Percentiles rank a stretch among this genome's conserved stretches.
phyloP scores from a whole-genome alignment of 2,113 vertebrate species.

The Pelvicachromis taeniatus region DNA sequence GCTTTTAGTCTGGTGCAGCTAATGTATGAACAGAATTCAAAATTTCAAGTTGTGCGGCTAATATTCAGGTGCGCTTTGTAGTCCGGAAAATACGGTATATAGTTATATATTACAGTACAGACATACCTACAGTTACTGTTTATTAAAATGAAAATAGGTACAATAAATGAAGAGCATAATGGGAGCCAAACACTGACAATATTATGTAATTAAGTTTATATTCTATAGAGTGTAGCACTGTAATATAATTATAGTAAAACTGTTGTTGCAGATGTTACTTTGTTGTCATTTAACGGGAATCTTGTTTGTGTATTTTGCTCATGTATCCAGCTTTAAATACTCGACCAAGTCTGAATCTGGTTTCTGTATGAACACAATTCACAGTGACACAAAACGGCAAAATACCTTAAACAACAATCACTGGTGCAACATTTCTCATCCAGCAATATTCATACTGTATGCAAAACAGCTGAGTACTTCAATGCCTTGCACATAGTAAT shows the following conservation, averaged over 20 bases:
- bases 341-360: not conserved
- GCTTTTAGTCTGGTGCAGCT: too few relatives aligned
- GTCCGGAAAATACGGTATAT: too few relatives aligned
- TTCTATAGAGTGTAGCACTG: not conserved
- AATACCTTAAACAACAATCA: not conserved
- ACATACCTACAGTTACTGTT: not conserved
- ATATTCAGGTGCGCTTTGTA: too few relatives aligned
- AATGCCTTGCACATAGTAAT: not conserved
- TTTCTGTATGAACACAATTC: not conserved
- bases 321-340: not conserved
- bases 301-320: fast-evolving
- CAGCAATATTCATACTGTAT: not conserved
- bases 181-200: fast-evolving
- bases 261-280: not conserved
- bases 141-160: fast-evolving
- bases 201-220: not conserved
- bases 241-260: not conserved
- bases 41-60: too few relatives aligned
- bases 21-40: too few relatives aligned
- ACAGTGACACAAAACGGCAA: not conserved
- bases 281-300: not conserved
- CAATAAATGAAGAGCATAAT: not conserved
- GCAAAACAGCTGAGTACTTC: not conserved
- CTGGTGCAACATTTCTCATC: not conserved
- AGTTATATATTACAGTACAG: not conserved